Evolutionary conservation across 1,140 invertebrate genomes (phyloP).

Genomic region (Helicoverpa zea): DNA sequence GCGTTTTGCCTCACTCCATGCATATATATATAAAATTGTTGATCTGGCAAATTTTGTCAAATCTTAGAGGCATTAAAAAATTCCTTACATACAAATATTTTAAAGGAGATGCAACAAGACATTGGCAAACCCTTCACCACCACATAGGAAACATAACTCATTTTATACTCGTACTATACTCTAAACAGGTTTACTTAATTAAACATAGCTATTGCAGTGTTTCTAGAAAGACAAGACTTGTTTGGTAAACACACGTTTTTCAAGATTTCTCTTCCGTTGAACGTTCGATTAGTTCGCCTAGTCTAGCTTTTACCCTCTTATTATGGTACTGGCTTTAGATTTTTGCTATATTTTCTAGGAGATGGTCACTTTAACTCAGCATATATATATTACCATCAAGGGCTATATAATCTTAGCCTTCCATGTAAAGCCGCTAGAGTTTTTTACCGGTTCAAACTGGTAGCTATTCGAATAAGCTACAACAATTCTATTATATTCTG

Average conservation of each 20-base stretch:
- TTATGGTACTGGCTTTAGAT: constrained; percentile 49
- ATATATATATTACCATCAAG: not conserved
- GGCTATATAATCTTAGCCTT: not conserved
- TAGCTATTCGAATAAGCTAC: too few species aligned
- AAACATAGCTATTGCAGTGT: not conserved
- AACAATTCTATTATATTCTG: too few species aligned
- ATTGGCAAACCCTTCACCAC: not conserved
- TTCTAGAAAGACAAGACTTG: constrained; percentile 33
- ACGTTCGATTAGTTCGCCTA: constrained; percentile 54
- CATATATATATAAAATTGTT: too few species aligned
- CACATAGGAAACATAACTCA: not conserved
- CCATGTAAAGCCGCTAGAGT: not conserved
- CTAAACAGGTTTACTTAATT: constrained; percentile 21
- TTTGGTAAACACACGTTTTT: constrained; percentile 56
- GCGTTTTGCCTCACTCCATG: too few species aligned
- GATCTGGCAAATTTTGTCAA: too few species aligned
- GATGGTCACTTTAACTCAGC: constrained; percentile 17
- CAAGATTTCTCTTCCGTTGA: constrained; percentile 70
- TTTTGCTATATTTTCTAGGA: constrained; percentile 31
- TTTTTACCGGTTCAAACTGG: not conserved
- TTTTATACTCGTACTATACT: not conserved
- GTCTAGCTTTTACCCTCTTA: constrained; percentile 49
- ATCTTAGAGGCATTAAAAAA: too few species aligned
- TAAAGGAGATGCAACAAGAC: too few species aligned
- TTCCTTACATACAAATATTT: too few species aligned